Base-by-base conservation (phyloP, 2,113 vertebrate genomes). In the Hyla sarda region DNA sequence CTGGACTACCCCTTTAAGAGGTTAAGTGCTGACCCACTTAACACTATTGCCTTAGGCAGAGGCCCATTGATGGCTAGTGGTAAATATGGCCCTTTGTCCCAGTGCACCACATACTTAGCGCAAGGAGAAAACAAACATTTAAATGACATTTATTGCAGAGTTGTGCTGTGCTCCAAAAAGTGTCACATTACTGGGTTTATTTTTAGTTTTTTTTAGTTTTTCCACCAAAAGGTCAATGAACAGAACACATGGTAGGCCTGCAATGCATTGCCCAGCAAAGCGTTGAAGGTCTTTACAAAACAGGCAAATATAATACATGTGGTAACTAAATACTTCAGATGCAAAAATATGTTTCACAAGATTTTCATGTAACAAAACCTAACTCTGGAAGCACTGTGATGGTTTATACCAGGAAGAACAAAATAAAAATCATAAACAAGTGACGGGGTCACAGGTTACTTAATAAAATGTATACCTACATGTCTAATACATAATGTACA, bases 71-170 rank as follows among this genome's bases (percentile, higher is more conserved):
- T n/a, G n/a, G n/a, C n/a, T n/a, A n/a, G n/a, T n/a, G n/a, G n/a
- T n/a, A n/a, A n/a, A n/a, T n/a, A n/a, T n/a, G n/a, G n/a, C n/a
- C n/a, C n/a, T n/a, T 34, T 69, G 65, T 69, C 30, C 4, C 16
- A 34, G 65, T 37, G 6, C 19, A 34, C 65, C 32, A 71, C 7
- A 41, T 10, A 71, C 8, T 1, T 7, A 21, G 21, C 41, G 32
- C 23, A 62, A 41, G 37, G n/a, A 67, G 6, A 67, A 32, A 32
- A 73, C 45, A 37, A 3, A 69, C 80, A 52, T 72, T 54, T 54
- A 16, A 82, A 73, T 19, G 25, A 79, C 37, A 71, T 79, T 85
- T 85, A 85, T 85, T 85, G 84, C 84, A 71, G 74, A 45, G 56
- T 56, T 79, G 60, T 79, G 60, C 30, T 34, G 30, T 74, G 32